Evolutionary conservation across 2,797 vertebrate genomes (phyloP), one percentile per base, ranked within the genome.

Genomic region (Aldrovandia affinis): DNA sequence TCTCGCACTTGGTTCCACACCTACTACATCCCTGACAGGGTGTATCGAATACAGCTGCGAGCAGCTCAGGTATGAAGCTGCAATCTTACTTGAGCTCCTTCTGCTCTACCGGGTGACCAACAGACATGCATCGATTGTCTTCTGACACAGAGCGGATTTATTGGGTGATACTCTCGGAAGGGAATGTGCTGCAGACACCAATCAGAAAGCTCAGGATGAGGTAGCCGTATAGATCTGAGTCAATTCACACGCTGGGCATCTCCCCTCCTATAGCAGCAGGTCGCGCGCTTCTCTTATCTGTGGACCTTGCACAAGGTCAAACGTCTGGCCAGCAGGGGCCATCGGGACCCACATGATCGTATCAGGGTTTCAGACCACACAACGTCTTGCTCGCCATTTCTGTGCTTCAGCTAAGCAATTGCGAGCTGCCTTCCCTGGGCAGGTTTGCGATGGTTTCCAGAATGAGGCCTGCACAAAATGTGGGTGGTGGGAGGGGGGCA

Each of bases 231-330:
- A 42, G 39, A 44, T 39, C 70, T n/a, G 20, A 18, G 70, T 75
- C 39, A 44, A 10, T 25, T 75, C 39, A 0, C 18, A 2, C 33
- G 39, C 15, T 1, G 30, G 30, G 25, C 59, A 57, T n/a, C 63
- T 78, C 50, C 25, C 84, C 42, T 59, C 61, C 54, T 25, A 61
- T 44, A 36, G 57, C 54, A 36, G 50, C 30, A 30, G n/a, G 18
- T 55, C 52, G 39, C 55, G 1, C 81, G 28, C 54, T 70, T 80
- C 50, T 73, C 33, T 65, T 79, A 85, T 83, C 61, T 68, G 81
- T 18, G 33, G 81, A 28, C 61, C 73, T 70, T 30, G 42, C 36
- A 47, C 73, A 82, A 85, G 55, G 59, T 85, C 54, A 85, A 85
- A 85, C 30, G 47, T 55, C 50, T 18, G 61, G 75, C 50, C 47